These are phyloP conservation scores for Lepus americanus DNA, from an alignment of 2,113 vertebrate species.

Conservation along the genomic window DNA sequence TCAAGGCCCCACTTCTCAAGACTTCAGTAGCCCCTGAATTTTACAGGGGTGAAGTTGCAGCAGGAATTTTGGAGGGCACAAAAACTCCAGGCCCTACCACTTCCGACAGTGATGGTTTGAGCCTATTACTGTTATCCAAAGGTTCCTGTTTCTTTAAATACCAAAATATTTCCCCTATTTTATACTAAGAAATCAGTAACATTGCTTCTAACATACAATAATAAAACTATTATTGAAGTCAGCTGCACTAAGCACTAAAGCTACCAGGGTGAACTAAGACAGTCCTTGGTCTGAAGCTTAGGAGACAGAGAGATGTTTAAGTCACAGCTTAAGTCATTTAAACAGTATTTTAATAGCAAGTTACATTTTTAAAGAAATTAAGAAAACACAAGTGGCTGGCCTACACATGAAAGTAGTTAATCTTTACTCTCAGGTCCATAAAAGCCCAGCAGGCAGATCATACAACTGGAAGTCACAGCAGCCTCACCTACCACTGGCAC, in stretches of 20 bases:
- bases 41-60: background rate
- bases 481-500: background rate
- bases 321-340: background rate
- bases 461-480: background rate
- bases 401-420: background rate
- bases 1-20: background rate
- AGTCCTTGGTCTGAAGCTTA: background rate
- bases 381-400: background rate
- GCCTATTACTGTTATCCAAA: background rate
- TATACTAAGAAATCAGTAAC: background rate
- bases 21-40: background rate
- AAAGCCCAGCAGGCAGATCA: background rate
- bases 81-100: background rate
- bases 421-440: background rate
- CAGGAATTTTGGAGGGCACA: background rate
- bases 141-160: conserved; percentile 40
- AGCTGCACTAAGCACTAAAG: background rate
- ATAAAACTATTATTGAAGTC: background rate
- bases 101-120: background rate
- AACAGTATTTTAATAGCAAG: conserved; percentile 4
- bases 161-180: background rate
- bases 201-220: background rate
- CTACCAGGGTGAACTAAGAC: background rate
- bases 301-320: background rate
- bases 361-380: conserved; percentile 19